phyloP scores from a whole-genome alignment of 2,113 vertebrate species.

The Trachemys scripta region DNA sequence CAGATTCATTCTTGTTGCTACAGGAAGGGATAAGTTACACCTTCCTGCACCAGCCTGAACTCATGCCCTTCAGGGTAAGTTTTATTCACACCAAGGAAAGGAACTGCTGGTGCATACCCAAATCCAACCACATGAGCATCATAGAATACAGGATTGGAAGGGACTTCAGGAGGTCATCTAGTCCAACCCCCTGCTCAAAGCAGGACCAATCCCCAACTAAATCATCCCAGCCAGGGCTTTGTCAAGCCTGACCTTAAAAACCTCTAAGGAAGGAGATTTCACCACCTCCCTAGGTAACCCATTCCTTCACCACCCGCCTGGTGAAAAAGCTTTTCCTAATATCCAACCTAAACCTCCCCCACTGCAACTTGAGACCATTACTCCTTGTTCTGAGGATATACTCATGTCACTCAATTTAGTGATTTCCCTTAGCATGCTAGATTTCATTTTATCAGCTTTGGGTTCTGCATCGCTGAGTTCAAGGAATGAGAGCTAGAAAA shows the following conservation, averaged over 20 bases:
- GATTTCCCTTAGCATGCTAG: neutral
- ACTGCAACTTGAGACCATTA: too few species aligned
- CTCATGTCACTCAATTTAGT: neutral
- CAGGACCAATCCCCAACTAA: too few species aligned
- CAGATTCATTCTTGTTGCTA: constrained; percentile 9
- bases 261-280: too few species aligned
- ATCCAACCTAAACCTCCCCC: too few species aligned
- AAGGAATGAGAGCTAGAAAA: neutral
- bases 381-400: neutral
- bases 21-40: neutral
- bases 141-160: too few species aligned
- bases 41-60: neutral
- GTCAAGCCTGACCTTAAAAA: too few species aligned
- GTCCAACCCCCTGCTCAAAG: too few species aligned
- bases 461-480: neutral
- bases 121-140: neutral
- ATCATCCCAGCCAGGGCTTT: too few species aligned
- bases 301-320: too few species aligned
- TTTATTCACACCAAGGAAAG: constrained; percentile 7
- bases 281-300: too few species aligned
- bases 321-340: too few species aligned
- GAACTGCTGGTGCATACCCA: neutral
- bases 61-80: neutral
- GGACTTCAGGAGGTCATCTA: too few species aligned
- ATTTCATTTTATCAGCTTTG: neutral